Conservation (phyloP, 2,797 vertebrate genomes). For the Xenentodon cancila region DNA sequence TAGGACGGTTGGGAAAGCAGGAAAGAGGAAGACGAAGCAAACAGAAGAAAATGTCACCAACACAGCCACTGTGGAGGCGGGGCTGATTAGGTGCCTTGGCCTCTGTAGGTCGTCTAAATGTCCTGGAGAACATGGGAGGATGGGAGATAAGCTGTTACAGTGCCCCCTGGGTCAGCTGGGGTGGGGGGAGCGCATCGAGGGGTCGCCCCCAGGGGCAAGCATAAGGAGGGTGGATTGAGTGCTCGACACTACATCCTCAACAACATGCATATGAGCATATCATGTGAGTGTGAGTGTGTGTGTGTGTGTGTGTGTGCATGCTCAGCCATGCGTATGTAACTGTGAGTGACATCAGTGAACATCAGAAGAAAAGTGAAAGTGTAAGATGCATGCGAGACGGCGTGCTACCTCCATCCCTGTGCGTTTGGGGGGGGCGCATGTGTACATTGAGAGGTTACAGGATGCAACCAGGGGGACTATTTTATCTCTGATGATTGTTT, state of each 20-base stretch:
- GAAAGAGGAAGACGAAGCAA: constrained; percentile 38
- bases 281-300: too few relatives aligned
- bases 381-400: neutral
- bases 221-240: too few relatives aligned
- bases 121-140: constrained; percentile 12
- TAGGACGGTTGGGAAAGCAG: constrained; percentile 30
- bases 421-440: too few relatives aligned
- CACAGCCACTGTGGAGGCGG: constrained; percentile 51
- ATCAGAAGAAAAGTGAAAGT: constrained; percentile 24
- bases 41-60: constrained; percentile 71
- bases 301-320: constrained; percentile 8
- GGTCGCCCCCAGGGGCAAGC: constrained; percentile 22
- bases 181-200: constrained; percentile 40
- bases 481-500: too few relatives aligned
- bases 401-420: too few relatives aligned
- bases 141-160: constrained; percentile 24
- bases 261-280: neutral
- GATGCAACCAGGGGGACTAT: too few relatives aligned
- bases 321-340: constrained; percentile 22
- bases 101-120: constrained; percentile 41
- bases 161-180: constrained; percentile 33
- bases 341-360: constrained; percentile 48
- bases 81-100: constrained; percentile 39
- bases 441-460: too few relatives aligned
- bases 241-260: neutral